phyloP scores from a whole-genome alignment of 2,888 invertebrate genomes.

The Xestia rhomboidea region DNA sequence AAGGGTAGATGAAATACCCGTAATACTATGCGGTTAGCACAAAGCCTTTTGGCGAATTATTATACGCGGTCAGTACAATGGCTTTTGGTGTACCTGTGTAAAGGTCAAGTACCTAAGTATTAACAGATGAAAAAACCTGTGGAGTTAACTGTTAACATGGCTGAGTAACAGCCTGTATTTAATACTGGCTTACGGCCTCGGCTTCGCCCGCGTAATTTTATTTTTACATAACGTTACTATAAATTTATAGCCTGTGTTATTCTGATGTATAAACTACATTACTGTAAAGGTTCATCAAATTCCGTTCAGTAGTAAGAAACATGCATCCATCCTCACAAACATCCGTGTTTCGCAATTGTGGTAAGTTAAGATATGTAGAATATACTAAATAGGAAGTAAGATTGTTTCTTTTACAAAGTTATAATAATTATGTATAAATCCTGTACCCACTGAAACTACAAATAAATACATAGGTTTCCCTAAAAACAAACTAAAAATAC shows the following conservation, averaged over 20 bases:
- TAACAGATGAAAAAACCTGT: conserved; percentile 14
- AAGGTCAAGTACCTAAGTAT: conserved; percentile 14
- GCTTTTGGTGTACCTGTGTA: conserved; percentile 9
- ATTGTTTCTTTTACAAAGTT: background rate
- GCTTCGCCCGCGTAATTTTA: background rate
- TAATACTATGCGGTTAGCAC: conserved; percentile 27
- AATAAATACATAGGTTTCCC: no score
- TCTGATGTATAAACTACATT: background rate
- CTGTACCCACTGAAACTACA: background rate
- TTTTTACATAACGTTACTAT: background rate
- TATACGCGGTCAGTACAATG: conserved; percentile 21
- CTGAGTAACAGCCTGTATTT: background rate
- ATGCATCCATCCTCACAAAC: background rate
- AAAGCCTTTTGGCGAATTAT: conserved; percentile 26
- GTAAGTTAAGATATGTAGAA: no score
- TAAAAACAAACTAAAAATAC: no score
- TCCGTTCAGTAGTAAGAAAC: background rate
- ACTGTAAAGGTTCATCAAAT: background rate
- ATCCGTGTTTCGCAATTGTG: background rate
- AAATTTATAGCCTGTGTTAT: no score
- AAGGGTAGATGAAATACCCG: conserved; percentile 23
- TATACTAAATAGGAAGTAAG: background rate
- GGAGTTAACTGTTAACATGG: background rate
- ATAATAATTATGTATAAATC: background rate
- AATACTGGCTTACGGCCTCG: background rate